Evolutionary conservation across 37 sponge, comb jelly and placozoan genomes (phyloP), one percentile per base, ranked within the genome.

Genomic region (Spongia lamella): DNA sequence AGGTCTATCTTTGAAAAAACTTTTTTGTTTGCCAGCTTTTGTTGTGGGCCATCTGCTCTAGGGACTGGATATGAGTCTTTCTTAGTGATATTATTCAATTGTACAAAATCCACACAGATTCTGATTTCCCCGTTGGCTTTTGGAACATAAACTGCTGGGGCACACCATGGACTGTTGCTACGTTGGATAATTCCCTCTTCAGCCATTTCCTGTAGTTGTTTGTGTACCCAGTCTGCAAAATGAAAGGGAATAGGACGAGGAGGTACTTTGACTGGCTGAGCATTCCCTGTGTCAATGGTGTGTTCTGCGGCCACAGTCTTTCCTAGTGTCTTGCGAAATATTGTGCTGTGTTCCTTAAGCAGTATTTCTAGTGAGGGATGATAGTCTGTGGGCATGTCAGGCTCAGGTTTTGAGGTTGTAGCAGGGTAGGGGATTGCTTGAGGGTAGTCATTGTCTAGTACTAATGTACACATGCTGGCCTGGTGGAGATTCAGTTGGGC

Each of bases 41-140:
- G n/a, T n/a, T n/a, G n/a, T n/a, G n/a, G n/a, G n/a, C n/a, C n/a
- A n/a, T n/a, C 64, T 2, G 64, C 64, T 30, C 64, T 63, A 2
- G 64, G 64, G 3, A 63, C 64, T 63, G 64, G 64, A 35, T 63
- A 63, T 2, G 64, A 63, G 33, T 63, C 33, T 24, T 63, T 63
- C 26, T 63, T 63, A 2, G 64, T 63, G 64, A 4, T 2, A 4
- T 63, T 63, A 35, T 63, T 63, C 1, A 63, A 7, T 35, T 63
- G 64, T 24, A 63, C 64, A 9, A 9, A 63, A 35, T 63, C 64
- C 32, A 63, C 64, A 7, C 64, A 63, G 7, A 63, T 63, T 63
- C 64, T 25, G 64, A 63, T 63, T 63, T 63, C 64, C 64, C 64
- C 64, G 33, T 63, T 63, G 64, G 3, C 7, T 24, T 63, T 31